Evolutionary conservation across 2,888 invertebrate genomes (phyloP), one percentile per base, ranked within the genome.

Genomic region (Pyrocoelia pectoralis): DNA sequence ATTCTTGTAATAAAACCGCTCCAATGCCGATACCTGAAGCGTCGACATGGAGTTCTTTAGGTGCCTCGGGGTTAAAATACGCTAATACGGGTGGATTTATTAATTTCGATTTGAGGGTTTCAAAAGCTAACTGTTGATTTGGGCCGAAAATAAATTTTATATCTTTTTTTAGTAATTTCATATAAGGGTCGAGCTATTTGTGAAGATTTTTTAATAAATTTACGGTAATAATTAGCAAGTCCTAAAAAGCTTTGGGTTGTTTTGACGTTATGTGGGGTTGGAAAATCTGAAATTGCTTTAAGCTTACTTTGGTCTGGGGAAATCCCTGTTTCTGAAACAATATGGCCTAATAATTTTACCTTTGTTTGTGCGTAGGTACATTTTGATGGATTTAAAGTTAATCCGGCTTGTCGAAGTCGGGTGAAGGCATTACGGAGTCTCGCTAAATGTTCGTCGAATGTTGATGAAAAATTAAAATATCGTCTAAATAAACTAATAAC

Each of bases 191-290:
- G 53, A 29, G 74, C 29, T 53, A 71, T 70, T 19, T 55, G 66
- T n/a, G 71, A 62, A 17, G 71, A 50, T 28, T 73, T n/a, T 67
- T 49, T 69, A 63, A 76, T 72, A 53, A 73, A 76, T 59, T 69
- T 69, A 65, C n/a, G n/a, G n/a, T 75, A 74, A 58, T 74, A 75
- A 58, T 72, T 74, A 1, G 38, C 5, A 12, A 61, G 10, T n/a
- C 65, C 65, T 28, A 65, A 24, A 33, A 66, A 66, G 19, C 58
- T 49, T 51, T 58, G 57, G 12, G 53, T 9, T 15, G 49, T 40
- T 50, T 57, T 53, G 0, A 62, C 28, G 10, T 13, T 55, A 1
- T 49, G 43, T 6, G 65, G 65, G 6, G 14, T 28, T 43, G 61
- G 61, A 38, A 61, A 61, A n/a, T 61, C 38, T 14, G 10, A n/a